Evolutionary conservation across 2,113 vertebrate genomes (phyloP).

Genomic region (Microtus richardsoni): DNA sequence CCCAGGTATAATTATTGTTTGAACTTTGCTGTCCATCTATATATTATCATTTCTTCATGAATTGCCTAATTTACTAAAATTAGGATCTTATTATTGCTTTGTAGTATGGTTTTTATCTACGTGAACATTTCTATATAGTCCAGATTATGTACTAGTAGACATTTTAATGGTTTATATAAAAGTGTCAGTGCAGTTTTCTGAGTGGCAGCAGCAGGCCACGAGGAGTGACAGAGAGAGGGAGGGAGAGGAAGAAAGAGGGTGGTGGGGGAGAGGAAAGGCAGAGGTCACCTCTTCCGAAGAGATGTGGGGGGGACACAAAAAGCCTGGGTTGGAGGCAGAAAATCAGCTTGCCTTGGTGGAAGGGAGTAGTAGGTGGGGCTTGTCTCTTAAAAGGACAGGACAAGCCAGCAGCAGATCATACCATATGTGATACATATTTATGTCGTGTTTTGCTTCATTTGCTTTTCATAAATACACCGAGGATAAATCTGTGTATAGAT

Average conservation of each 20-base stretch:
- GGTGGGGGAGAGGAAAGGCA: too few species aligned
- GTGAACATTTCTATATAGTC: neutral
- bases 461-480: neutral
- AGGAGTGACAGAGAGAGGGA: too few species aligned
- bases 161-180: too few species aligned
- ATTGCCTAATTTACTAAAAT: constrained; percentile 2
- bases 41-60: neutral
- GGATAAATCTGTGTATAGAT: neutral
- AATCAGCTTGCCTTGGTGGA: too few species aligned
- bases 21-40: neutral
- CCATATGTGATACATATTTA: neutral
- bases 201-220: too few species aligned
- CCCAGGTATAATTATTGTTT: neutral
- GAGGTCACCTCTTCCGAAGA: fast-evolving
- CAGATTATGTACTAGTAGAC: neutral
- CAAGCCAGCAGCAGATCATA: too few species aligned
- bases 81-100: neutral
- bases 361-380: too few species aligned
- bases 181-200: fast-evolving
- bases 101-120: neutral
- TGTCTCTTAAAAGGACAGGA: too few species aligned
- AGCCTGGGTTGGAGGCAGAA: too few species aligned
- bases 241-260: too few species aligned
- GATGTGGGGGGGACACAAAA: too few species aligned
- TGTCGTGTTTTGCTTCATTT: neutral